phyloP scores from a whole-genome alignment of 2,888 invertebrate species.

The Nyleta sp. region DNA sequence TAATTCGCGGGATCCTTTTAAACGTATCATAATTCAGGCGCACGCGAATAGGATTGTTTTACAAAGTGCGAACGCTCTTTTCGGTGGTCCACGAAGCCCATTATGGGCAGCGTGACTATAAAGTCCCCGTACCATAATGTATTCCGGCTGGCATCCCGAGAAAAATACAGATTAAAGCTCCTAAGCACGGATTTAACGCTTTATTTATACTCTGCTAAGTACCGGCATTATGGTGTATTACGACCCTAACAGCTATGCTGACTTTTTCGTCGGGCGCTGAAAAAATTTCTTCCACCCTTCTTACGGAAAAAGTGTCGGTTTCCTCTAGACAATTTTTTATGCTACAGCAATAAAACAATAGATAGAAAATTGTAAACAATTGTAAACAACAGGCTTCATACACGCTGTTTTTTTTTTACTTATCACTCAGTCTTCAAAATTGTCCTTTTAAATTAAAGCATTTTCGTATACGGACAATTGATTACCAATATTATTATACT shows the following conservation, averaged over 20 bases:
- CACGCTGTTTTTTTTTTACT: no score
- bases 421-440: no score
- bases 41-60: constrained; percentile 53
- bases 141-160: constrained; percentile 74
- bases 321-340: not conserved
- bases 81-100: constrained; percentile 62
- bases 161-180: constrained; percentile 81
- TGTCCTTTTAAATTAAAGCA: no score
- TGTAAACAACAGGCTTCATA: no score
- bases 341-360: no score
- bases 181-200: constrained; percentile 82
- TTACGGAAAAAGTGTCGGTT: constrained; percentile 2
- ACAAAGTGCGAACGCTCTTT: constrained; percentile 53
- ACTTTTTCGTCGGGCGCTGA: constrained; percentile 64
- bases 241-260: constrained; percentile 74
- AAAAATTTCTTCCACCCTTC: constrained; percentile 14
- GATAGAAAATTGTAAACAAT: no score
- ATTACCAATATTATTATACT: no score
- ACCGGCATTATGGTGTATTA: constrained; percentile 80
- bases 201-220: constrained; percentile 82
- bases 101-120: constrained; percentile 77
- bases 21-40: constrained; percentile 39
- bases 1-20: constrained; percentile 38
- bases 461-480: no score
- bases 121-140: constrained; percentile 79